A percentile compares a stretch with the other conserved stretches of the same genome.
Evolutionary conservation across 2,888 invertebrate species (phyloP).

Genomic region (Synergus laeviventris): DNA sequence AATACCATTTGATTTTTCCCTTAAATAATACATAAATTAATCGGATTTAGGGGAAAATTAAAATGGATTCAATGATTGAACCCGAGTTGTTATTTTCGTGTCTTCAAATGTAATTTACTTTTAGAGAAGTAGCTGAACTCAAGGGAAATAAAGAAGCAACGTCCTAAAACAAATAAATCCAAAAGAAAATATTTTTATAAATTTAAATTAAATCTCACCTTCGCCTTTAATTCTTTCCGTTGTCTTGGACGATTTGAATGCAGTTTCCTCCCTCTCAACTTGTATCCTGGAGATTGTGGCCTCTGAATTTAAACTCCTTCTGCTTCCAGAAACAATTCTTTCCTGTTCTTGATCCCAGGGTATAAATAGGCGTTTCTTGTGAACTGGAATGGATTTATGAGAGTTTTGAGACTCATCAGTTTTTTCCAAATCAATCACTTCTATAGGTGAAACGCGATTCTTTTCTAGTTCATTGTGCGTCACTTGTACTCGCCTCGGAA

Average conservation of each 20-base stretch:
- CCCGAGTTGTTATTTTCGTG: too few species aligned
- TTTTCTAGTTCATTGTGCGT: conserved; percentile 50
- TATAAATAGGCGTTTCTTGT: neutral
- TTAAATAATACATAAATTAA: too few species aligned
- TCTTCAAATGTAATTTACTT: too few species aligned
- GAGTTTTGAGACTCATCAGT: conserved; percentile 46
- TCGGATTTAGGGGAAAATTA: too few species aligned
- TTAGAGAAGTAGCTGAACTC: too few species aligned
- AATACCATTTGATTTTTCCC: too few species aligned
- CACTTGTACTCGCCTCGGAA: conserved; percentile 57
- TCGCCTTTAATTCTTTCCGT: neutral
- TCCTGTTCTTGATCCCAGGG: neutral
- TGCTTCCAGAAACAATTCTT: neutral
- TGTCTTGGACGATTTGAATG: neutral
- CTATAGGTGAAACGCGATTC: conserved; percentile 50
- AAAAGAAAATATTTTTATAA: neutral
- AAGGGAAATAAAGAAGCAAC: too few species aligned
- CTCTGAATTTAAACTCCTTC: neutral
- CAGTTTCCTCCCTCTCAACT: conserved; percentile 11
- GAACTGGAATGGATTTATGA: conserved; percentile 40
- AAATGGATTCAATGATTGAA: too few species aligned
- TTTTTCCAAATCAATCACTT: conserved; percentile 66
- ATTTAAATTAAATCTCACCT: neutral
- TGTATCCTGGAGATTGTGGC: conserved; percentile 15
- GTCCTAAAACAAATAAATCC: too few species aligned